phyloP scores from a whole-genome alignment of 1,140 invertebrate species.

The Drosophila pectinifera region DNA sequence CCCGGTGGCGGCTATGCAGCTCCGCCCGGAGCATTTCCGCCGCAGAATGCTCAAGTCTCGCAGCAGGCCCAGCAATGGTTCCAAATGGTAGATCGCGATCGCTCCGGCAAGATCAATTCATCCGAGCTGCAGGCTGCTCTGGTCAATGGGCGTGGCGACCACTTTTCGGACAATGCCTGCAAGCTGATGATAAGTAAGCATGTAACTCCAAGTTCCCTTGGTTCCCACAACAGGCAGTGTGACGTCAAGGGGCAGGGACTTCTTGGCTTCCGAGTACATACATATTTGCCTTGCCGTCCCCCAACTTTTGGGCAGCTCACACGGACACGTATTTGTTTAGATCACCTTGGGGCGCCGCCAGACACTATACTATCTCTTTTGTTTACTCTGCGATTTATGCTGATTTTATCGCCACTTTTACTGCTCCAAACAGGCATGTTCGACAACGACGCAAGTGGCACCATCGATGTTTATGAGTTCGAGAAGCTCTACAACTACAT shows the following conservation, averaged over 20 bases:
- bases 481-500: constrained; percentile 95
- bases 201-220: constrained; percentile 29
- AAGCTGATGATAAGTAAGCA: constrained; percentile 94
- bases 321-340: constrained; percentile 42
- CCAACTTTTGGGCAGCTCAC: background rate
- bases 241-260: constrained; percentile 8
- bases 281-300: constrained; percentile 30
- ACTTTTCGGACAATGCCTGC: constrained; percentile 94
- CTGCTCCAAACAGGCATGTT: constrained; percentile 90
- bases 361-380: constrained; percentile 32
- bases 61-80: constrained; percentile 94
- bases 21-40: constrained; percentile 81
- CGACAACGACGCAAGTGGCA: constrained; percentile 93
- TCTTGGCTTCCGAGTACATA: constrained; percentile 7
- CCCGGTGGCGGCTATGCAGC: constrained; percentile 65
- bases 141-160: constrained; percentile 93
- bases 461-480: constrained; percentile 95
- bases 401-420: constrained; percentile 20
- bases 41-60: constrained; percentile 81
- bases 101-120: constrained; percentile 92
- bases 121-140: constrained; percentile 92
- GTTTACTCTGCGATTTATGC: constrained; percentile 46
- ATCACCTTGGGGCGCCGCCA: constrained; percentile 11
- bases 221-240: background rate
- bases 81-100: constrained; percentile 91